A percentile compares a stretch with the other conserved stretches of the same genome.
These are phyloP conservation scores for Ictalurus punctatus DNA, from an alignment of 2,113 vertebrate species.

Conservation along the genomic window DNA sequence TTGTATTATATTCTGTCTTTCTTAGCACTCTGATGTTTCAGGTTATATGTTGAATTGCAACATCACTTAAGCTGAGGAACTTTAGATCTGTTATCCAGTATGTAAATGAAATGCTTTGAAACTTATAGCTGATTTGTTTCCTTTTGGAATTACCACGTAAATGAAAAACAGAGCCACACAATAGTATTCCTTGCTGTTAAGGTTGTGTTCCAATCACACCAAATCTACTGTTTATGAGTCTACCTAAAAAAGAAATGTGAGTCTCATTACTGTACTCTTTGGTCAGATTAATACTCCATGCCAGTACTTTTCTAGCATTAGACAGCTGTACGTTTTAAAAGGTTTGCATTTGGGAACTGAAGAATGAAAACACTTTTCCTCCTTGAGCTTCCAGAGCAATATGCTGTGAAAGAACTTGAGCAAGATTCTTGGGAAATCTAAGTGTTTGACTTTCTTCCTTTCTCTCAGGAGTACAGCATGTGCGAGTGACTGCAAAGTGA, in stretches of 20 bases:
- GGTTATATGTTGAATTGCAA: not conserved
- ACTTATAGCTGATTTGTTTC: not conserved
- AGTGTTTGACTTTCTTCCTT: not conserved
- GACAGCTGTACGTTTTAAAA: not conserved
- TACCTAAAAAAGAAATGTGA: not conserved
- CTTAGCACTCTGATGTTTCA: not conserved
- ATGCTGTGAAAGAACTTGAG: constrained; percentile 15
- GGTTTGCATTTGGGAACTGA: not conserved
- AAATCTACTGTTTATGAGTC: not conserved
- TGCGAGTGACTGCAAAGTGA: not conserved
- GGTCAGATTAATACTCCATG: not conserved
- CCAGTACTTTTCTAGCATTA: not conserved
- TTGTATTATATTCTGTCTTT: not conserved
- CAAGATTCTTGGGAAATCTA: not conserved
- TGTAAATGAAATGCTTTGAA: not conserved
- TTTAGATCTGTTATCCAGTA: not conserved
- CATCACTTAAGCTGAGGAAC: not conserved
- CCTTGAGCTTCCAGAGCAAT: not conserved
- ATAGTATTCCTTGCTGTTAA: not conserved
- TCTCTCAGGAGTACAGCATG: not conserved
- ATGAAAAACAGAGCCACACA: not conserved
- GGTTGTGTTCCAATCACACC: not conserved
- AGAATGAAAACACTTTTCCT: not conserved
- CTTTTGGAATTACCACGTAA: not conserved
- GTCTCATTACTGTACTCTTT: not conserved